phyloP scores from a whole-genome alignment of 2,113 vertebrate species.

The Bubalus kerabau region DNA sequence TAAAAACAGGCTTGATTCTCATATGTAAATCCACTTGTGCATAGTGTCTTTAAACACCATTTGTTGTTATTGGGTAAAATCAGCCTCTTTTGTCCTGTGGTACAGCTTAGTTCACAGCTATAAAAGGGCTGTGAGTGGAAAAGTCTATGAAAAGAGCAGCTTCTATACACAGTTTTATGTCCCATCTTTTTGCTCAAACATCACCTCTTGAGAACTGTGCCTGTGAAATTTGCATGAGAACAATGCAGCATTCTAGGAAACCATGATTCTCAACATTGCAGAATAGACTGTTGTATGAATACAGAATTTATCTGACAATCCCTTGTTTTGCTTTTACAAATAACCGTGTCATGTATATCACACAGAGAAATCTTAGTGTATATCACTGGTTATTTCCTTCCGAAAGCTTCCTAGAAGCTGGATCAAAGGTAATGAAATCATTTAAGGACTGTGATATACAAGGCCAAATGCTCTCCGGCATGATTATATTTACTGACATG shows the following conservation, averaged over 20 bases:
- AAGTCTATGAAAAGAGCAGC: neutral
- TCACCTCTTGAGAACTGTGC: neutral
- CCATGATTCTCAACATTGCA: neutral
- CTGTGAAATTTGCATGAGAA: neutral
- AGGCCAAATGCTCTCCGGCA: neutral
- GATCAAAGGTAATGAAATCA: neutral
- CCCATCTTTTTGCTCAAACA: neutral
- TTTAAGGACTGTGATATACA: neutral
- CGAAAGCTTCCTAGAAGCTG: neutral
- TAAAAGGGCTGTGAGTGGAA: neutral
- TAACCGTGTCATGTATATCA: neutral
- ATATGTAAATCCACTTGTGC: neutral
- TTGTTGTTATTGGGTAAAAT: neutral
- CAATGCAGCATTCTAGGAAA: neutral
- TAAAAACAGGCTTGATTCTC: neutral
- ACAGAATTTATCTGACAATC: neutral
- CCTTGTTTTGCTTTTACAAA: neutral
- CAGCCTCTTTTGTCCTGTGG: neutral
- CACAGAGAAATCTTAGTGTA: neutral
- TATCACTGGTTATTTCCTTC: neutral
- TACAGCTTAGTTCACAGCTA: neutral
- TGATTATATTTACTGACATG: neutral
- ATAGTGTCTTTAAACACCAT: neutral
- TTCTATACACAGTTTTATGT: neutral
- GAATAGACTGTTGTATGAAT: neutral